These are phyloP conservation scores for Miniopterus natalensis DNA, from an alignment of 2,113 vertebrate species.

Conservation along the genomic window DNA sequence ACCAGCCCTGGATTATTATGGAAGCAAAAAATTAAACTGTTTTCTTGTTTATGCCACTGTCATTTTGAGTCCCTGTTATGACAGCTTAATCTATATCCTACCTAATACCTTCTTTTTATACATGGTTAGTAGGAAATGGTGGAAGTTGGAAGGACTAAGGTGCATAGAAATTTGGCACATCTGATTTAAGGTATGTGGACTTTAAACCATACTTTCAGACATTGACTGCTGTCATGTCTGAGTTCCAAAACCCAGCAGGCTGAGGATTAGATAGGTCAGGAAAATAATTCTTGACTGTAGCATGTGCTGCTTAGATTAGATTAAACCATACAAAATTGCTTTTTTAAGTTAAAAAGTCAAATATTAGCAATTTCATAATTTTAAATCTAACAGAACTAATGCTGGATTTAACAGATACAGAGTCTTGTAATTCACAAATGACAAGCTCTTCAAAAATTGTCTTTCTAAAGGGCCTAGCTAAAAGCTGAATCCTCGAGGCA, in stretches of 20 bases:
- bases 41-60: neutral
- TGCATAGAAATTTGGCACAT: neutral
- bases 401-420: neutral
- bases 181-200: slow-evolving; percentile 17
- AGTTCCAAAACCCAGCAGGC: neutral
- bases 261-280: neutral
- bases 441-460: neutral
- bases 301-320: neutral
- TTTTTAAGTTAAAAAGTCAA: neutral
- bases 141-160: neutral
- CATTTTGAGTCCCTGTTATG: slow-evolving; percentile 14
- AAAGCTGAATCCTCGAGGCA: neutral
- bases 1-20: neutral
- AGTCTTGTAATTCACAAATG: neutral
- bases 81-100: neutral
- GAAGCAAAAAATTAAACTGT: slow-evolving; percentile 27
- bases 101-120: neutral
- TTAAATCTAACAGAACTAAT: neutral
- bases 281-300: slow-evolving; percentile 30
- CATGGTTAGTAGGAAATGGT: neutral
- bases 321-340: neutral
- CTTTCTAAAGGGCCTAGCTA: neutral
- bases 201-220: neutral
- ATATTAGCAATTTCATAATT: neutral
- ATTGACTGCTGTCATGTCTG: neutral